Evolutionary conservation across 2,888 invertebrate species (phyloP).

Genomic region (Acleris laterana): DNA sequence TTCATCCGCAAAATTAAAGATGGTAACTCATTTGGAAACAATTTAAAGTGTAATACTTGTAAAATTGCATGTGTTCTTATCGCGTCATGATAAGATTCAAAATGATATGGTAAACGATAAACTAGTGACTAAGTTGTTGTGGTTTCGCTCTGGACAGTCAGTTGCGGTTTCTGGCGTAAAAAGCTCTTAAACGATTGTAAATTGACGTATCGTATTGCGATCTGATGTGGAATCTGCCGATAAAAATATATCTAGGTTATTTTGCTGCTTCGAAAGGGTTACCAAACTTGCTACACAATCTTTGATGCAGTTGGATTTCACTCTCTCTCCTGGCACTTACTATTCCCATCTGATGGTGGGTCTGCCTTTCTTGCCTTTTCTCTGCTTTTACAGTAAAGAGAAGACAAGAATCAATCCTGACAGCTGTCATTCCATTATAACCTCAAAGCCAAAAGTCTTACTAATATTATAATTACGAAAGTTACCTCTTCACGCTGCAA

Average conservation of each 20-base stretch:
- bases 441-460: too few relatives aligned
- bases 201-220: constrained; percentile 45
- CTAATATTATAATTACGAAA: too few relatives aligned
- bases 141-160: constrained; percentile 43
- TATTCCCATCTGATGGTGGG: too few relatives aligned
- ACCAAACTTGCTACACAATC: too few relatives aligned
- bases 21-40: constrained; percentile 39
- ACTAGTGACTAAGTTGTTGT: constrained; percentile 18
- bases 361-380: too few relatives aligned
- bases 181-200: constrained; percentile 56
- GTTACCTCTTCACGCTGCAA: too few relatives aligned
- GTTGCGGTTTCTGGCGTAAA: constrained; percentile 50
- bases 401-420: too few relatives aligned
- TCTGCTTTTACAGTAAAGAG: too few relatives aligned
- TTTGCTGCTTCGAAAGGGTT: too few relatives aligned
- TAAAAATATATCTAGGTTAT: not conserved
- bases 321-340: too few relatives aligned
- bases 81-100: not conserved
- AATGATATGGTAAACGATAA: constrained; percentile 13
- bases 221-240: constrained; percentile 6
- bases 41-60: not conserved
- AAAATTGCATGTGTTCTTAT: constrained; percentile 18
- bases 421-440: too few relatives aligned
- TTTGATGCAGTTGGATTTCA: too few relatives aligned
- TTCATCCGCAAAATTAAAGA: constrained; percentile 39